phyloP scores from a whole-genome alignment of 2,113 vertebrate species.

The Apeltes quadracus region DNA sequence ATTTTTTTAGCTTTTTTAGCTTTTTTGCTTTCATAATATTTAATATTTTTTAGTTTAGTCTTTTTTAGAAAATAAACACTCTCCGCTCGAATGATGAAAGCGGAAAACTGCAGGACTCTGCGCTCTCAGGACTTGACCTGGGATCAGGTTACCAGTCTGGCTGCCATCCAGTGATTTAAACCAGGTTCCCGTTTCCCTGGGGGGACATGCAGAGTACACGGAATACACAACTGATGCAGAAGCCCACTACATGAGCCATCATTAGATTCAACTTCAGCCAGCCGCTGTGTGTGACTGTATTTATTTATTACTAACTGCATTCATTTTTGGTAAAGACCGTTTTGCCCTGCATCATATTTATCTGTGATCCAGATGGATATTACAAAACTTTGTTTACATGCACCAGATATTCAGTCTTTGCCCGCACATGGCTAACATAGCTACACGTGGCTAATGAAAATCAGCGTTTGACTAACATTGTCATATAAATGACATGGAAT shows the following conservation, averaged over 20 bases:
- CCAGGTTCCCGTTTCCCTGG: slow-evolving; percentile 47
- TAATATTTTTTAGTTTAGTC: slow-evolving; percentile 40
- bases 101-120: slow-evolving; percentile 36
- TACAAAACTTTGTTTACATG: neutral
- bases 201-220: slow-evolving; percentile 39
- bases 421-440: no score
- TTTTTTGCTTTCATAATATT: no score
- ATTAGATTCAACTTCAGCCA: slow-evolving; percentile 32
- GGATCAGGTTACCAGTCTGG: slow-evolving; percentile 61
- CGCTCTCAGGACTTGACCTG: slow-evolving; percentile 23
- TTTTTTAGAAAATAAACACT: slow-evolving; percentile 52
- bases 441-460: neutral
- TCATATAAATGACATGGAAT: no score
- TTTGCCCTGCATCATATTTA: slow-evolving; percentile 17
- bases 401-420: neutral
- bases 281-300: slow-evolving; percentile 34
- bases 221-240: slow-evolving; percentile 50
- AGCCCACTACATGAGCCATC: slow-evolving; percentile 42
- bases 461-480: no score
- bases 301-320: neutral
- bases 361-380: slow-evolving; percentile 5
- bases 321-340: neutral
- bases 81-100: slow-evolving; percentile 44
- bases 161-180: slow-evolving; percentile 57
- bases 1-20: no score